Conservation (phyloP, 2,797 vertebrate genomes). For the Poecilia wingei region DNA sequence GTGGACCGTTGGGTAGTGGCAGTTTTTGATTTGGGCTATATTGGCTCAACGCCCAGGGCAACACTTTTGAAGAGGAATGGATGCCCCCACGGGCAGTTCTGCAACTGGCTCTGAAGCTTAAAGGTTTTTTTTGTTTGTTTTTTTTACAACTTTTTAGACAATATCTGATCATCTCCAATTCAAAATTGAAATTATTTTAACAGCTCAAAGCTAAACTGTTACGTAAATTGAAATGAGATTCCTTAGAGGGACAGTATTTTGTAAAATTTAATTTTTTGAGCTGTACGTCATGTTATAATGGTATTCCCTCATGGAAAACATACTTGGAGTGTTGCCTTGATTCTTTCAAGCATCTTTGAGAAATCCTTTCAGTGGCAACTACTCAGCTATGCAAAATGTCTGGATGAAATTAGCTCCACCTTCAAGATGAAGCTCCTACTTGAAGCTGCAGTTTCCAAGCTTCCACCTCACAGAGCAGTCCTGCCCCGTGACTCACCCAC, state of each 20-base stretch:
- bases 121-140: neutral
- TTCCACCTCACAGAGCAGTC: too few relatives aligned
- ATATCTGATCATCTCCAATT: neutral
- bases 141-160: neutral
- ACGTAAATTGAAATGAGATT: neutral
- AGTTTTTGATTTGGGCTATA: neutral
- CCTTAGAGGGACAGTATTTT: neutral
- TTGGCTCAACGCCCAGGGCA: neutral
- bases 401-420: too few relatives aligned
- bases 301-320: too few relatives aligned
- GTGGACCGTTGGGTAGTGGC: constrained; percentile 37
- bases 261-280: neutral
- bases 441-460: too few relatives aligned
- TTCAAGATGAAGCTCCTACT: too few relatives aligned
- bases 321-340: too few relatives aligned
- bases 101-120: neutral
- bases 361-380: too few relatives aligned
- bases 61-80: neutral
- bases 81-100: neutral
- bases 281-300: too few relatives aligned
- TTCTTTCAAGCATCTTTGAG: too few relatives aligned
- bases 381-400: too few relatives aligned
- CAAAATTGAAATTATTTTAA: neutral
- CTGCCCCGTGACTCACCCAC: too few relatives aligned
- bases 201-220: neutral